phyloP scores from a whole-genome alignment of 2,113 vertebrate genomes.

The Phalacrocorax carbo region DNA sequence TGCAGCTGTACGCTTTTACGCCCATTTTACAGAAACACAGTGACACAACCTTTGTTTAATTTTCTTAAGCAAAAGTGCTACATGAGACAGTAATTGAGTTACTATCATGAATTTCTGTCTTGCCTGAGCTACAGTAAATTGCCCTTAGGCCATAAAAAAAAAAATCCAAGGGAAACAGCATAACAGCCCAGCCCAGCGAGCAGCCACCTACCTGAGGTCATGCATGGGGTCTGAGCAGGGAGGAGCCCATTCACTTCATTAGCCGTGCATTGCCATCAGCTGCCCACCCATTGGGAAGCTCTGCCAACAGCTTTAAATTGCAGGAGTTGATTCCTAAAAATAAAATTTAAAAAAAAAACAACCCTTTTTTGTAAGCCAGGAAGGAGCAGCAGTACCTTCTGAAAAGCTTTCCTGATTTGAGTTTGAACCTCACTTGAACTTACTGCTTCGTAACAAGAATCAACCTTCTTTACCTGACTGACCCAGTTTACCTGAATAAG shows the following conservation, averaged over 20 bases:
- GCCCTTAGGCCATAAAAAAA: too few relatives aligned
- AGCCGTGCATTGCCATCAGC: too few relatives aligned
- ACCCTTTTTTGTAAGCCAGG: neutral
- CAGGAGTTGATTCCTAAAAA: neutral
- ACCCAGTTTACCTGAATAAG: neutral
- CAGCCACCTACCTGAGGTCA: too few relatives aligned
- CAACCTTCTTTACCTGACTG: rapidly evolving
- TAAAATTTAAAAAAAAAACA: neutral
- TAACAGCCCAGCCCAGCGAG: rapidly evolving
- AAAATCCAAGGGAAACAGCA: rapidly evolving
- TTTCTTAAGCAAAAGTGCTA: too few relatives aligned
- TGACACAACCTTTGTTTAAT: too few relatives aligned
- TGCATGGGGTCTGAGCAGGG: too few relatives aligned
- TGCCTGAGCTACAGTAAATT: too few relatives aligned
- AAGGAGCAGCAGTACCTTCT: neutral
- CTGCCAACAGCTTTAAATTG: neutral
- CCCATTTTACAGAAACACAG: neutral
- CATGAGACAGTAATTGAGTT: rapidly evolving
- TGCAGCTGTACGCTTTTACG: rapidly evolving
- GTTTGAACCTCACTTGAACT: neutral
- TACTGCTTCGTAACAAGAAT: neutral
- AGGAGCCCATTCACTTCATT: too few relatives aligned
- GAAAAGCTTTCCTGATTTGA: neutral
- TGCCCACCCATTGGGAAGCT: neutral
- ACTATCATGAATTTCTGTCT: rapidly evolving